A percentile compares a stretch with the other conserved stretches of the same genome.
Conservation (phyloP, 2,888 invertebrate genomes). For the Drosophila monieri region DNA sequence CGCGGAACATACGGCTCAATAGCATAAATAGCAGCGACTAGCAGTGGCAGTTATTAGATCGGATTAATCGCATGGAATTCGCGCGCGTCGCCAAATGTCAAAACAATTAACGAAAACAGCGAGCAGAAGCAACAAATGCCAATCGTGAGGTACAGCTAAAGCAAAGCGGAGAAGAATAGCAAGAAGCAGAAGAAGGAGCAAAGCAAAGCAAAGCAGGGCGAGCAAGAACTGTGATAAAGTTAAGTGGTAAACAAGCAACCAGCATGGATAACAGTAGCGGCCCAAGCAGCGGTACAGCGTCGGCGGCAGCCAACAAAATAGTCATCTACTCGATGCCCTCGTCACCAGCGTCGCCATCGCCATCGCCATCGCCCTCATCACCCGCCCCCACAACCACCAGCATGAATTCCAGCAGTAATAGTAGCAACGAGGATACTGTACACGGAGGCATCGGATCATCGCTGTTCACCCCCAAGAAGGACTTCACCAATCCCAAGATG, state of each 20-base stretch:
- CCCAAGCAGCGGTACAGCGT: slow-evolving; percentile 53
- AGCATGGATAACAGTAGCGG: slow-evolving; percentile 71
- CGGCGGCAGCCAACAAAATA: slow-evolving; percentile 63
- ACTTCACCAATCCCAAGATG: slow-evolving; percentile 69
- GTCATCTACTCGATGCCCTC: slow-evolving; percentile 64
- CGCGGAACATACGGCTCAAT: slow-evolving; percentile 4
- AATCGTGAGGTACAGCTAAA: slow-evolving; percentile 67
- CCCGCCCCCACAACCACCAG: slow-evolving; percentile 33
- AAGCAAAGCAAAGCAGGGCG: slow-evolving; percentile 31
- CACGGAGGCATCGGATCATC: slow-evolving; percentile 13
- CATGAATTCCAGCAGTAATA: slow-evolving; percentile 14
- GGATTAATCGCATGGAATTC: slow-evolving; percentile 27
- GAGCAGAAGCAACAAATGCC: slow-evolving; percentile 49
- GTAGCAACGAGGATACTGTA: slow-evolving; percentile 21
- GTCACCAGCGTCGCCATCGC: slow-evolving; percentile 50
- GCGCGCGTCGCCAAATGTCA: slow-evolving; percentile 52
- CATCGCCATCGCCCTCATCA: slow-evolving; percentile 49
- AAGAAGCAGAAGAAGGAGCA: slow-evolving; percentile 12
- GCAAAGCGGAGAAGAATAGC: slow-evolving; percentile 30
- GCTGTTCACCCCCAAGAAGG: slow-evolving; percentile 78
- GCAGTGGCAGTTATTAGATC: slow-evolving; percentile 7
- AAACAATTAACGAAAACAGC: slow-evolving; percentile 49
- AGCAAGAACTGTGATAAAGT: slow-evolving; percentile 75
- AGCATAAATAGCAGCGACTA: slow-evolving; percentile 1
- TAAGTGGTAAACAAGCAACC: slow-evolving; percentile 45